Evolutionary conservation across 37 sponge, comb jelly and placozoan genomes (phyloP).

Genomic region (Bolinopsis microptera): DNA sequence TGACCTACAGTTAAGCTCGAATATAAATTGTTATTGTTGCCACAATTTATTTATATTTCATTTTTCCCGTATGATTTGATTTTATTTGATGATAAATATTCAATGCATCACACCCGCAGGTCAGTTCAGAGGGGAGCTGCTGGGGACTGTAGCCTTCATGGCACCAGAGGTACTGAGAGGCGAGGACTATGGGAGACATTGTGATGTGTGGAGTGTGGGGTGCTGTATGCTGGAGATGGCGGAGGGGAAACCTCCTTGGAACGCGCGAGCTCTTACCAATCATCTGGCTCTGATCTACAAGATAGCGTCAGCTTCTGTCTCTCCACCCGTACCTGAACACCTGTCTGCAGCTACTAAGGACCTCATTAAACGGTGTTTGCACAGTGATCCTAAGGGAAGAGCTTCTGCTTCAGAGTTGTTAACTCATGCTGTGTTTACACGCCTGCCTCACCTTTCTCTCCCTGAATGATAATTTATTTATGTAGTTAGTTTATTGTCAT

Average conservation of each 20-base stretch:
- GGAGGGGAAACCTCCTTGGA: constrained; percentile 84
- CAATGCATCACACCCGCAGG: constrained; percentile 75
- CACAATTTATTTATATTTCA: too few relatives aligned
- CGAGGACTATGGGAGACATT: constrained; percentile 76
- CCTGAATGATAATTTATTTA: too few relatives aligned
- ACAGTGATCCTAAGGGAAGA: constrained; percentile 72
- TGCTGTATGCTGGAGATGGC: constrained; percentile 84
- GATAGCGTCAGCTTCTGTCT: constrained; percentile 77
- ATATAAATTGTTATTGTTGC: too few relatives aligned
- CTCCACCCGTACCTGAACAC: constrained; percentile 75
- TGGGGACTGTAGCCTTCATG: constrained; percentile 90
- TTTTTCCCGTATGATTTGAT: too few relatives aligned
- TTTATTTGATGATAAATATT: too few relatives aligned
- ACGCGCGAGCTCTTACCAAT: constrained; percentile 73
- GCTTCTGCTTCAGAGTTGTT: constrained; percentile 77
- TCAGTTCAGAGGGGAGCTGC: constrained; percentile 77
- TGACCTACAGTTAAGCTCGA: too few relatives aligned
- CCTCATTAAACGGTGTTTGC: constrained; percentile 73
- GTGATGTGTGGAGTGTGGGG: constrained; percentile 89
- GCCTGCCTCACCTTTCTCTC: neutral
- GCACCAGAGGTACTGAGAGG: constrained; percentile 82
- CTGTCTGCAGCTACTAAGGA: constrained; percentile 72
- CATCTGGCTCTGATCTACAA: constrained; percentile 81
- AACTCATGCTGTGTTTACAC: constrained; percentile 75
- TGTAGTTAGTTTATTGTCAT: too few relatives aligned